Evolutionary conservation across 1,140 invertebrate species (phyloP), one percentile per base, ranked within the genome.

Genomic region (Matsumurasca onukii): DNA sequence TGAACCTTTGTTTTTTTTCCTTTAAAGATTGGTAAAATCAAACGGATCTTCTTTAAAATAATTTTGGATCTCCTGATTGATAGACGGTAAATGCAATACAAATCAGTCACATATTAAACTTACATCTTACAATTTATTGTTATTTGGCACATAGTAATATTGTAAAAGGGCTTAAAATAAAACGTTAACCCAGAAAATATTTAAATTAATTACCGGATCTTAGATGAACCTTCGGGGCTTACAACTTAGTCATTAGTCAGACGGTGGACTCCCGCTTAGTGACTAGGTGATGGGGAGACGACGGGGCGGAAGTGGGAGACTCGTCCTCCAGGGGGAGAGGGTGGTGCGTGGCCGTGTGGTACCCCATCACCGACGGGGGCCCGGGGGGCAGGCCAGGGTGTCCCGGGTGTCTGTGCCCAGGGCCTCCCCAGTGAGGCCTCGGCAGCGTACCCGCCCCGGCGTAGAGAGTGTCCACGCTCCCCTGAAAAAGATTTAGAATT

Each of bases 171-270:
- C n/a, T n/a, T n/a, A n/a, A n/a, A n/a, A n/a, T n/a, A n/a, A n/a
- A n/a, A n/a, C n/a, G n/a, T n/a, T n/a, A n/a, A n/a, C n/a, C n/a
- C n/a, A n/a, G n/a, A n/a, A n/a, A n/a, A n/a, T n/a, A n/a, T n/a
- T n/a, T n/a, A n/a, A n/a, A n/a, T n/a, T n/a, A n/a, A n/a, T n/a
- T n/a, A n/a, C n/a, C n/a, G n/a, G n/a, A n/a, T n/a, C n/a, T n/a
- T n/a, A n/a, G n/a, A n/a, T n/a, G n/a, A n/a, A 13, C 55, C 34
- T 39, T 9, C 22, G 3, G 24, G 55, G 55, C 55, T 73, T 72
- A 73, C 69, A 73, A 68, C 57, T 72, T 72, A 31, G 73, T 73
- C 68, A 70, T 73, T 73, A 73, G 73, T 73, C 73, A 73, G 71
- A 73, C 73, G 20, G 69, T 70, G 45, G 71, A 72, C 31, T 73